These are phyloP conservation scores for Eumeta japonica DNA, from an alignment of 1,140 invertebrate species.

Conservation along the genomic window DNA sequence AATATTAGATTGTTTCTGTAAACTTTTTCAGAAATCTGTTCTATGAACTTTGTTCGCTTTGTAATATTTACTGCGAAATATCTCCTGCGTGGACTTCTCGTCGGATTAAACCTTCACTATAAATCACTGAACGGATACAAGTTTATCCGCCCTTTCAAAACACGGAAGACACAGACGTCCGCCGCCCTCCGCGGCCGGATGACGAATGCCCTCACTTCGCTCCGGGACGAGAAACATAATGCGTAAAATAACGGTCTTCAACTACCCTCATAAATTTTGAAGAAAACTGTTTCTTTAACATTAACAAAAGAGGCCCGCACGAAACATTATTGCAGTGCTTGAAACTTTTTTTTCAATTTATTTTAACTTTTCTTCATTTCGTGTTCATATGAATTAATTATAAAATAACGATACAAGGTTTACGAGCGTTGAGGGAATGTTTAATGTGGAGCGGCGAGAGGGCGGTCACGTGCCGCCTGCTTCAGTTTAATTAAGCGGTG, in stretches of 20 bases:
- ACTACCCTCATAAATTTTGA: slow-evolving; percentile 31
- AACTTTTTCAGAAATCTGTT: too few relatives aligned
- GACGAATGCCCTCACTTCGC: slow-evolving; percentile 36
- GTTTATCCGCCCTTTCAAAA: slow-evolving; percentile 31
- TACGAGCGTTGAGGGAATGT: too few relatives aligned
- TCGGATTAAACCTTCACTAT: too few relatives aligned
- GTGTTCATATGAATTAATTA: too few relatives aligned
- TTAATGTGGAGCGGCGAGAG: slow-evolving; percentile 7
- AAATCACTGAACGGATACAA: slow-evolving; percentile 31
- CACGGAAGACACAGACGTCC: slow-evolving; percentile 22
- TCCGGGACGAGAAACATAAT: slow-evolving; percentile 42
- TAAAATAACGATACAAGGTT: too few relatives aligned
- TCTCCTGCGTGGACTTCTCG: too few relatives aligned
- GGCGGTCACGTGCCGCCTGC: slow-evolving; percentile 23
- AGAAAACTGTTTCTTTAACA: slow-evolving; percentile 7
- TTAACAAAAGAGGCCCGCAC: not conserved
- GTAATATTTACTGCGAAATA: too few relatives aligned
- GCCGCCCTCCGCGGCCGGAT: slow-evolving; percentile 26
- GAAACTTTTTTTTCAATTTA: not conserved
- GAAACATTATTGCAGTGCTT: slow-evolving; percentile 1
- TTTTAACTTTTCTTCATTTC: too few relatives aligned
- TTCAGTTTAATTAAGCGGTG: slow-evolving; percentile 37
- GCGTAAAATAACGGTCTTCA: slow-evolving; percentile 46
- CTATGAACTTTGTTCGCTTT: too few relatives aligned
- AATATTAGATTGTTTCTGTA: too few relatives aligned